These are phyloP conservation scores for Melospiza melodia DNA, from an alignment of 2,113 vertebrate genomes.

Conservation along the genomic window DNA sequence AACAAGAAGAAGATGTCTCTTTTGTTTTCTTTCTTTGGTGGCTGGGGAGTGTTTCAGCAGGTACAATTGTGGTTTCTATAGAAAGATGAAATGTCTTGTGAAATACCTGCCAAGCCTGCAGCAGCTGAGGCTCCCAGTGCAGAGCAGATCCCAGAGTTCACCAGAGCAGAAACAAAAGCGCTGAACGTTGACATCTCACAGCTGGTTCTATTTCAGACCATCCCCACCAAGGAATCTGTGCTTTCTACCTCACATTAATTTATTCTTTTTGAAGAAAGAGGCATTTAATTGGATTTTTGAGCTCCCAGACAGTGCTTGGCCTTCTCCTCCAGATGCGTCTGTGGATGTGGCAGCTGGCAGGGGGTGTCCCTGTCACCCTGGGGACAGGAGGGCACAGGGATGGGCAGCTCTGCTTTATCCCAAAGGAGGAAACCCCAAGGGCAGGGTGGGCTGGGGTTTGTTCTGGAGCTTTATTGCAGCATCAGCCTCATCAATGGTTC, in stretches of 20 bases:
- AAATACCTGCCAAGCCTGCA: background rate
- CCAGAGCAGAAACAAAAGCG: background rate
- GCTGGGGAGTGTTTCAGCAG: background rate
- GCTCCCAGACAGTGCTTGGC: background rate
- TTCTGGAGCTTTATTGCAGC: no score
- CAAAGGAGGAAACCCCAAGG: background rate
- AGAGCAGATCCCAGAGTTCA: background rate
- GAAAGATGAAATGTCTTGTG: background rate
- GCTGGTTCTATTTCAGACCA: background rate
- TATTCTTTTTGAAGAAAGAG: background rate
- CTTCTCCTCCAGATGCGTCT: background rate
- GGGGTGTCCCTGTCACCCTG: background rate
- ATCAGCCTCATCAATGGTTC: background rate
- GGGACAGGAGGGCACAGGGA: background rate
- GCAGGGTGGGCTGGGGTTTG: background rate
- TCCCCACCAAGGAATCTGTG: no score
- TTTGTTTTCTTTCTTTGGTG: background rate
- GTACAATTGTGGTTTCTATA: background rate
- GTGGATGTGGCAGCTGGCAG: background rate
- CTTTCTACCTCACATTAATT: background rate
- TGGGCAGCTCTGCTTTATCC: background rate
- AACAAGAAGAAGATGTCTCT: background rate
- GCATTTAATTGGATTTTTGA: background rate
- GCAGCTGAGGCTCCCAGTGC: background rate
- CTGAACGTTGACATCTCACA: background rate